Conservation (phyloP, 2,888 invertebrate species). For the Acleris literana region DNA sequence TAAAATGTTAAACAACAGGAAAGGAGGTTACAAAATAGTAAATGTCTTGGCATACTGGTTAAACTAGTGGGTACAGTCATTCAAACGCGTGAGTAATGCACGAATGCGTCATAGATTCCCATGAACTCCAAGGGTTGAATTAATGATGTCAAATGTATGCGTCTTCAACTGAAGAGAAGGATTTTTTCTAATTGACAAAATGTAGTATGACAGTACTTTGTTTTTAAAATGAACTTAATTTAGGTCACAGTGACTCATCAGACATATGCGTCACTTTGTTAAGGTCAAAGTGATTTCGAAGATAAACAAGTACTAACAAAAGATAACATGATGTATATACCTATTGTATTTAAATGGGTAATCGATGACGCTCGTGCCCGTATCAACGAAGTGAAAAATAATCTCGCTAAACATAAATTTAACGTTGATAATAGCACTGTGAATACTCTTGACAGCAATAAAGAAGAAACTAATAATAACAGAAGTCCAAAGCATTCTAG, state of each 20-base stretch:
- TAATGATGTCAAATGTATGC: conserved; percentile 37
- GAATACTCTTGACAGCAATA: no score
- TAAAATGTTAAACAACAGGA: neutral
- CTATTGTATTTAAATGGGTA: conserved; percentile 24
- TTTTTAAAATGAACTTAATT: conserved; percentile 4
- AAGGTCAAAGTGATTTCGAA: conserved; percentile 20
- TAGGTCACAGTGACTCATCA: conserved; percentile 17
- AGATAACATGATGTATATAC: conserved; percentile 1
- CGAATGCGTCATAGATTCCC: conserved; percentile 50
- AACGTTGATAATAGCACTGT: no score
- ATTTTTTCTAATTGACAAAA: neutral
- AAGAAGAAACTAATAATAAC: no score
- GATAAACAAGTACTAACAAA: conserved; percentile 13
- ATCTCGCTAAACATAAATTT: no score
- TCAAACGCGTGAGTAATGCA: conserved; percentile 46
- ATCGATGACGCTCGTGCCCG: conserved; percentile 1
- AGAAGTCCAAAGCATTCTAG: no score
- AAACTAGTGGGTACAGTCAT: conserved; percentile 26
- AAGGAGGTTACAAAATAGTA: neutral
- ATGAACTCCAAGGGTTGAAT: conserved; percentile 42
- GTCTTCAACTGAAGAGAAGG: conserved; percentile 17
- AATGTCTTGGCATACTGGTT: conserved; percentile 12
- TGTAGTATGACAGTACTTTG: neutral
- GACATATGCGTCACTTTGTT: conserved; percentile 19
- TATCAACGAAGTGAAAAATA: neutral